Evolutionary conservation across 2,888 invertebrate species (phyloP).

Genomic region (Scaeva pyrastri): DNA sequence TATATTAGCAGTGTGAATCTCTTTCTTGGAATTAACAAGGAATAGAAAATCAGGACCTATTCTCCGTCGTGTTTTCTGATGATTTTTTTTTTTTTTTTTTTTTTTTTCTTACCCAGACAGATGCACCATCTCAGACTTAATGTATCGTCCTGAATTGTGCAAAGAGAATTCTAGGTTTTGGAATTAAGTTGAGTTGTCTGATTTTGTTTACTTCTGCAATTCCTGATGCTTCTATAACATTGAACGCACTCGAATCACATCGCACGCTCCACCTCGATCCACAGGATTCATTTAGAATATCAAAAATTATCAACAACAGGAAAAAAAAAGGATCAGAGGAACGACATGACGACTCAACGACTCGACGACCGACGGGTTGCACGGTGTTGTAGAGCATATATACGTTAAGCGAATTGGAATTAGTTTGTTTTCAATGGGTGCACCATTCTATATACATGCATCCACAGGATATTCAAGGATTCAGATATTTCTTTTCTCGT

Average conservation of each 20-base stretch:
- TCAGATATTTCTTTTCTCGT: slow-evolving; percentile 7
- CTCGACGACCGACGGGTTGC: too few species aligned
- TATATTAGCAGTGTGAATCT: slow-evolving; percentile 66
- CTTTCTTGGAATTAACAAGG: slow-evolving; percentile 62
- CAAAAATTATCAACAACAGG: slow-evolving; percentile 60
- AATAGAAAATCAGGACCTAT: slow-evolving; percentile 59
- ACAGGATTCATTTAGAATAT: slow-evolving; percentile 22
- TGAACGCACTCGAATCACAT: background rate
- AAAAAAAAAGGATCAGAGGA: slow-evolving; percentile 49
- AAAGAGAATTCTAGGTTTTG: slow-evolving; percentile 3
- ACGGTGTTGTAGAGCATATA: slow-evolving; percentile 17
- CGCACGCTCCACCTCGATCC: background rate
- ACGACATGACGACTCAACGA: background rate
- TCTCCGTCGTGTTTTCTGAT: slow-evolving; percentile 19
- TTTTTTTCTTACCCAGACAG: slow-evolving; percentile 3
- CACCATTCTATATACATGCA: background rate
- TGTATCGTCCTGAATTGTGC: background rate
- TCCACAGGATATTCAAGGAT: slow-evolving; percentile 1
- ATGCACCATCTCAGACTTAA: slow-evolving; percentile 20
- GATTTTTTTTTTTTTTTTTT: slow-evolving; percentile 32
- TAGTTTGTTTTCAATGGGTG: slow-evolving; percentile 56
- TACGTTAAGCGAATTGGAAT: slow-evolving; percentile 71
- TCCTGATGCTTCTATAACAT: slow-evolving; percentile 20
- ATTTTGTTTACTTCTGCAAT: slow-evolving; percentile 63
- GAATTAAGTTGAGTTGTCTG: slow-evolving; percentile 39